A percentile compares a stretch with the other conserved stretches of the same genome.
Conservation (phyloP, 2,888 invertebrate species). For the Euplagia quadripunctaria region DNA sequence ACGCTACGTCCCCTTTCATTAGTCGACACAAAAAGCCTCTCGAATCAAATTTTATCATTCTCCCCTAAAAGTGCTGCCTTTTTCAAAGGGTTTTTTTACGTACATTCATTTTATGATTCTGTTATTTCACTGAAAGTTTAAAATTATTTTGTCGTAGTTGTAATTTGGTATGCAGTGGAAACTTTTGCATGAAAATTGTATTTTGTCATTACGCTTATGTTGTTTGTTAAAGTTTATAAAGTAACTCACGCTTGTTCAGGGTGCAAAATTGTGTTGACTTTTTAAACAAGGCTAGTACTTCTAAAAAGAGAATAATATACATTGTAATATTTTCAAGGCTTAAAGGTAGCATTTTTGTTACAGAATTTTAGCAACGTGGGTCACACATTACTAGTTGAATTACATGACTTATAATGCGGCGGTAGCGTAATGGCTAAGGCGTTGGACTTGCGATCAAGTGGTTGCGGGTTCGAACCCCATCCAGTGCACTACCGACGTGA, state of each 20-base stretch:
- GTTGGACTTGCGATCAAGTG: no score
- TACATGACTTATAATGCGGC: no score
- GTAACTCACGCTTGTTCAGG: slow-evolving; percentile 27
- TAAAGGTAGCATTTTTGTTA: no score
- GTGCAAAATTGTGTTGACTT: background rate
- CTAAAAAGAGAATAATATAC: background rate
- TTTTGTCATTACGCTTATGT: background rate
- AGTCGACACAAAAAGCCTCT: slow-evolving; percentile 51
- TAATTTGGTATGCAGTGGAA: slow-evolving; percentile 2
- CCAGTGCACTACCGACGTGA: no score
- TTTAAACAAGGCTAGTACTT: background rate
- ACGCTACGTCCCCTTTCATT: slow-evolving; percentile 51
- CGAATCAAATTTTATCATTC: slow-evolving; percentile 57
- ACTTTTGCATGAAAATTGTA: background rate
- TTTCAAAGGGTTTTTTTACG: slow-evolving; percentile 38
- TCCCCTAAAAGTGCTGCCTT: slow-evolving; percentile 34
- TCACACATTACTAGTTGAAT: no score
- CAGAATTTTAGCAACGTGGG: no score
- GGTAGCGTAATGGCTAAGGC: no score
- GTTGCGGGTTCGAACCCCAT: no score
- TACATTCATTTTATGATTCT: slow-evolving; percentile 26
- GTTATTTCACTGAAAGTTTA: slow-evolving; percentile 14
- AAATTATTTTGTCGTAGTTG: background rate
- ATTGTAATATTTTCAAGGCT: background rate
- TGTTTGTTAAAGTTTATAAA: slow-evolving; percentile 20